Conservation (phyloP, 2,888 invertebrate species). For the Pristionchus arcanus region DNA sequence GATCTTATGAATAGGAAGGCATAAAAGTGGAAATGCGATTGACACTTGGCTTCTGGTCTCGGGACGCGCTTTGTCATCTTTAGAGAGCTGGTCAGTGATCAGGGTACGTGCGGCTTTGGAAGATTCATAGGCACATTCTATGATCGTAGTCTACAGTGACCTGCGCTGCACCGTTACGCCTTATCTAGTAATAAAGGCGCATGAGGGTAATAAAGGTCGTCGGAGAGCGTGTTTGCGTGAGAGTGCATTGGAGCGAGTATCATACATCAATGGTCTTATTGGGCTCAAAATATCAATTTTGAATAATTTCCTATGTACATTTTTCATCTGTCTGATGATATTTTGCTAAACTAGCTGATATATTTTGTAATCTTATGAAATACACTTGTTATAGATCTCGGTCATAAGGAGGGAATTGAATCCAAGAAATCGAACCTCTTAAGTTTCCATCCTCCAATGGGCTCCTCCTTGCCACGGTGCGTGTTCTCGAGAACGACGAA, state of each 20-base stretch:
- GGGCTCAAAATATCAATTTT: too few species aligned
- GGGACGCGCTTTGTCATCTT: neutral
- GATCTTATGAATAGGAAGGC: neutral
- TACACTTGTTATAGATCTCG: too few species aligned
- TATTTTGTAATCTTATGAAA: too few species aligned
- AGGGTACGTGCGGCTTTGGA: neutral
- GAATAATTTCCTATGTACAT: too few species aligned
- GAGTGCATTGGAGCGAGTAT: neutral
- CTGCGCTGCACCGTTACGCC: neutral
- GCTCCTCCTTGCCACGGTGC: slow-evolving; percentile 77
- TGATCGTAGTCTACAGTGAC: neutral
- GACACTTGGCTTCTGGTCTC: neutral
- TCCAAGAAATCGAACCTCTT: slow-evolving; percentile 65
- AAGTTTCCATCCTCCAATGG: slow-evolving; percentile 79
- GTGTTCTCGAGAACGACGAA: slow-evolving; percentile 82
- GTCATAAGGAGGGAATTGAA: too few species aligned
- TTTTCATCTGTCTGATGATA: too few species aligned
- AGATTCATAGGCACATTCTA: neutral
- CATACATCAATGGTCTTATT: neutral
- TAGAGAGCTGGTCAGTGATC: neutral
- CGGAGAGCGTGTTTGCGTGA: neutral
- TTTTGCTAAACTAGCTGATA: too few species aligned
- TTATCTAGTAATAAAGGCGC: too few species aligned
- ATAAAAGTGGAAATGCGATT: neutral
- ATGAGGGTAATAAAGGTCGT: neutral